These are phyloP conservation scores for Chrysina gloriosa DNA, from an alignment of 2,888 invertebrate species.

Conservation along the genomic window DNA sequence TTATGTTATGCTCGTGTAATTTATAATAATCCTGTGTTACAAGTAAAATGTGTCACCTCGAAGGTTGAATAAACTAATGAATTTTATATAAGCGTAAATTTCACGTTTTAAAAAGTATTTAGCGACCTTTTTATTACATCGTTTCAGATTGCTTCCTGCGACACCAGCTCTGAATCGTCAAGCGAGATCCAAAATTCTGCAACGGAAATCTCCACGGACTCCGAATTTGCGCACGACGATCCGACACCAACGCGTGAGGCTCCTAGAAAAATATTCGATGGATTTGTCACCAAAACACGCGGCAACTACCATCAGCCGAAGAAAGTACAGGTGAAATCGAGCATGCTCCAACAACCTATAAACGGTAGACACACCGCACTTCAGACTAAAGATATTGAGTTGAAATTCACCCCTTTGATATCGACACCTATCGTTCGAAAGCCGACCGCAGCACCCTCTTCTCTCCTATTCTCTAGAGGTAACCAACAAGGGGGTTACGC, in stretches of 20 bases:
- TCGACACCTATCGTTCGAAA: constrained; percentile 37
- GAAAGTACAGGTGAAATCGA: constrained; percentile 72
- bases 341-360: constrained; percentile 64
- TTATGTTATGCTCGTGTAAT: too few relatives aligned
- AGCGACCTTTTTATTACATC: not conserved
- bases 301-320: constrained; percentile 63
- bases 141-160: constrained; percentile 74
- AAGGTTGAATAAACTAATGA: not conserved
- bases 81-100: not conserved
- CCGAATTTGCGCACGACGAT: constrained; percentile 89
- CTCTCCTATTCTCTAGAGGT: constrained; percentile 49
- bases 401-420: constrained; percentile 64
- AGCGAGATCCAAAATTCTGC: constrained; percentile 85
- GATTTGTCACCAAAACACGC: constrained; percentile 70
- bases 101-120: too few relatives aligned
- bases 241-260: constrained; percentile 76
- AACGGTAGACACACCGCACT: too few relatives aligned
- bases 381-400: constrained; percentile 60
- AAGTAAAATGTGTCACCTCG: too few relatives aligned
- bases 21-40: too few relatives aligned
- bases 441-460: constrained; percentile 51
- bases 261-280: constrained; percentile 82
- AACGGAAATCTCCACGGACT: constrained; percentile 92
- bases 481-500: constrained; percentile 80
- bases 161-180: constrained; percentile 73